Base-by-base conservation (phyloP, 2,113 vertebrate genomes). In the Hippolais icterina region DNA sequence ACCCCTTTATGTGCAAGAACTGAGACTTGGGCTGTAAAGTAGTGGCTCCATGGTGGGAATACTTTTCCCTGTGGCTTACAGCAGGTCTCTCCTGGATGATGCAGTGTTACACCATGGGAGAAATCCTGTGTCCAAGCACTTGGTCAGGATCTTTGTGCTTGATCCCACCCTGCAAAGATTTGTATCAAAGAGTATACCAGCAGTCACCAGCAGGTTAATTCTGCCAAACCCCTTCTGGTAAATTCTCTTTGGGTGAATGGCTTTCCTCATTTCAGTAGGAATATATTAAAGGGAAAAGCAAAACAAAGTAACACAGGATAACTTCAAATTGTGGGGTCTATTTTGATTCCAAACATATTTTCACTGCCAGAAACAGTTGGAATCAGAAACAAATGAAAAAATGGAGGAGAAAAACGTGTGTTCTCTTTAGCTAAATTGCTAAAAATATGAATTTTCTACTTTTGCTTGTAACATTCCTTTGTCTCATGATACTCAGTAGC, bases 331-430 rank as follows among this genome's bases (percentile, higher is more conserved):
- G 37, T 68, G 66, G 33, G 29, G 59, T 95, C 80, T 91, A 9
- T 35, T 95, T 94, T 96, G 94, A 72, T 56, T 91, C 70, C 63
- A 90, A 89, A 76, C 4, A 1, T 68, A 23, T 35, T 87, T 87
- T 90, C 15, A 2, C 28, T 95, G 91, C 70, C 91, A 89, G 80
- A 89, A 54, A 60, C 18, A n/a, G 69, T 27, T 22, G 33, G 59
- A 93, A 84, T 87, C 5, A 2, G 47, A 95, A 92, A 83, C 66
- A 91, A 95, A 89, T 19, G 28, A 17, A 25, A 74, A 87, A 76
- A 77, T 21, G 15, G 14, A 60, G 47, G 25, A 8, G 13, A 10
- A 12, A 57, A 41, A 65, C 1, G 21, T 29, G 10, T 54, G 6
- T 28, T 59, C 17, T 39, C 39, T 94, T 61, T 29, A 63, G 28